Percentiles rank a stretch among this genome's conserved stretches.
phyloP scores from a whole-genome alignment of 1,140 invertebrate genomes.

The Aphidius ervi region DNA sequence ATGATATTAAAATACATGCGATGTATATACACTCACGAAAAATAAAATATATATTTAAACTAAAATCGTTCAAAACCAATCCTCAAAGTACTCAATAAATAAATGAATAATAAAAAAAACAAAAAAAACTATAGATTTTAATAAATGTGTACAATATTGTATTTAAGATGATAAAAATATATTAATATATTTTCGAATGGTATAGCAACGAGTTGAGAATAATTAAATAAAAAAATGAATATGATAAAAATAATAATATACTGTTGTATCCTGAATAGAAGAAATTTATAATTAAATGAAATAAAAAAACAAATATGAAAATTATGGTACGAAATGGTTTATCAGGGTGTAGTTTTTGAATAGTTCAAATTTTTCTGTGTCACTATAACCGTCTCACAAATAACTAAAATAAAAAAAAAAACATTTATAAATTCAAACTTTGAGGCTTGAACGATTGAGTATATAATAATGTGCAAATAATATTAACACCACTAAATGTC shows the following conservation, averaged over 20 bases:
- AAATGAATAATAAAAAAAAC: background rate
- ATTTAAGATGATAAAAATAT: background rate
- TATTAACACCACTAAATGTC: no score
- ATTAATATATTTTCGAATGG: conserved; percentile 22
- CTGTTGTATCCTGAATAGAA: conserved; percentile 3
- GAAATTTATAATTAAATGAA: conserved; percentile 1
- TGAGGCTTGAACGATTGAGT: no score
- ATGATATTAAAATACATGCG: no score
- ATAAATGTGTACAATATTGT: no score
- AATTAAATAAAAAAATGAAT: background rate
- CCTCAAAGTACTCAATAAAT: no score
- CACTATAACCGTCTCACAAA: background rate
- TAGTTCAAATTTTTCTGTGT: background rate
- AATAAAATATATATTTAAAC: no score
- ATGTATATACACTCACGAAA: no score
- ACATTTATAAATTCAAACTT: no score
- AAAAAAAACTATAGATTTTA: conserved; percentile 5
- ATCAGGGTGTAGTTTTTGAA: conserved; percentile 21
- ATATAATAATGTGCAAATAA: no score
- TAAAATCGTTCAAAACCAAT: no score
- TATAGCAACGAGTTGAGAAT: conserved; percentile 3
- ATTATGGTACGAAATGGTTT: conserved; percentile 19
- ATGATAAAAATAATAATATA: background rate
- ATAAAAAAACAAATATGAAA: background rate
- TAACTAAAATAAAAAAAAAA: no score